A percentile compares a stretch with the other conserved stretches of the same genome.
Evolutionary conservation across 2,113 vertebrate species (phyloP).

Genomic region (Galeopterus variegatus): DNA sequence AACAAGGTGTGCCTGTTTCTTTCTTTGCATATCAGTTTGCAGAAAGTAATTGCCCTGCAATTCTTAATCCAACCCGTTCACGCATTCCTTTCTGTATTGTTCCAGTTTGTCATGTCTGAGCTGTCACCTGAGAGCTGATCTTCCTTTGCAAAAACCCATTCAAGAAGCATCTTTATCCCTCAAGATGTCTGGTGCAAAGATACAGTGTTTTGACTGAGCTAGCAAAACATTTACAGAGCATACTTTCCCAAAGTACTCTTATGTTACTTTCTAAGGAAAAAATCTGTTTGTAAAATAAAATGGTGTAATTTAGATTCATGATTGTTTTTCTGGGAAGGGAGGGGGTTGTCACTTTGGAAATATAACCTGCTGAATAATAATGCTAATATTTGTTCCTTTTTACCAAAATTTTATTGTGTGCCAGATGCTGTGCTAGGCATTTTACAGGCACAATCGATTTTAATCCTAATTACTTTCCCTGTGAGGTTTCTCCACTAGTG

Average conservation of each 20-base stretch:
- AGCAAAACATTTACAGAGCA: slow-evolving; percentile 68
- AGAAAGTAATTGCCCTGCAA: slow-evolving; percentile 73
- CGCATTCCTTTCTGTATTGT: slow-evolving; percentile 75
- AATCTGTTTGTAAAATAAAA: slow-evolving; percentile 44
- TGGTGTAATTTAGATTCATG: background rate
- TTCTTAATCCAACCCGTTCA: slow-evolving; percentile 74
- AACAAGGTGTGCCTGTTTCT: slow-evolving; percentile 78
- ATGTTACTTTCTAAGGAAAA: slow-evolving; percentile 35
- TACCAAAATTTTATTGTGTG: background rate
- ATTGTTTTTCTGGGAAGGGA: background rate
- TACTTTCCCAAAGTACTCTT: background rate
- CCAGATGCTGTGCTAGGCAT: background rate
- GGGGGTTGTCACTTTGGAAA: background rate
- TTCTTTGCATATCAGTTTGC: slow-evolving; percentile 76
- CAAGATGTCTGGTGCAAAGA: slow-evolving; percentile 60
- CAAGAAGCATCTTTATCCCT: slow-evolving; percentile 56
- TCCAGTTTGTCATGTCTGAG: slow-evolving; percentile 70
- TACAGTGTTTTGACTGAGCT: slow-evolving; percentile 61
- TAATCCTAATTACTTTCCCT: background rate
- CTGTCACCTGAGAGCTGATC: slow-evolving; percentile 69
- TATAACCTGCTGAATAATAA: background rate
- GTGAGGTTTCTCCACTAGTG: background rate
- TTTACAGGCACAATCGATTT: background rate
- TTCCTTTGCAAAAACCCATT: slow-evolving; percentile 67
- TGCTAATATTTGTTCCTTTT: background rate